Evolutionary conservation across 2,113 vertebrate species (phyloP).

Genomic region (Ceyx margarethae): DNA sequence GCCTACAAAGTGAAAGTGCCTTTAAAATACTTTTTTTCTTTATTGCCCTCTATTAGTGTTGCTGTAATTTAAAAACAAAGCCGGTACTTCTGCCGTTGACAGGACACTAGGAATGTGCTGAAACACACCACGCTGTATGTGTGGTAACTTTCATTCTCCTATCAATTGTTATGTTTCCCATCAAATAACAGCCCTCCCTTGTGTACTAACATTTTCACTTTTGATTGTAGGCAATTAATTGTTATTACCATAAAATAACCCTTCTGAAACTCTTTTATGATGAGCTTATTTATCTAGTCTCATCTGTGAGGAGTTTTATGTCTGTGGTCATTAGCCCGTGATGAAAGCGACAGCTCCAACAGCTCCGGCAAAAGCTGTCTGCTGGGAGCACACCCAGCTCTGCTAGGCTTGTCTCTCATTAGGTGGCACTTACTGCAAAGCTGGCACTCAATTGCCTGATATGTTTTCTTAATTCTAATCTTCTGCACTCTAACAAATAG

Average conservation of each 20-base stretch:
- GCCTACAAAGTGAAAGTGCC: neutral
- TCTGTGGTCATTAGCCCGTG: neutral
- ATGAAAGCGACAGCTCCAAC: slow-evolving; percentile 40
- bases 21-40: slow-evolving; percentile 33
- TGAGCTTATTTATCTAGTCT: slow-evolving; percentile 56
- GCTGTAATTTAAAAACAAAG: slow-evolving; percentile 36
- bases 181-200: slow-evolving; percentile 25
- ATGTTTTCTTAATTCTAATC: slow-evolving; percentile 62
- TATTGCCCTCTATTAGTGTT: slow-evolving; percentile 10
- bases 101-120: neutral
- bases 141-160: slow-evolving; percentile 21
- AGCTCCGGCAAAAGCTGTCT: slow-evolving; percentile 41
- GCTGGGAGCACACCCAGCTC: slow-evolving; percentile 39
- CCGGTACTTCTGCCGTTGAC: slow-evolving; percentile 1
- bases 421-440: slow-evolving; percentile 62
- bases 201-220: slow-evolving; percentile 35
- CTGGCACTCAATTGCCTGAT: slow-evolving; percentile 20
- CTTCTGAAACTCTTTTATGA: slow-evolving; percentile 35
- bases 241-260: slow-evolving; percentile 49
- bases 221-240: slow-evolving; percentile 48
- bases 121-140: neutral
- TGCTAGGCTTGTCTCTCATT: slow-evolving; percentile 62
- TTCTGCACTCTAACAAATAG: slow-evolving; percentile 42
- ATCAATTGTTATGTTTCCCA: slow-evolving; percentile 31
- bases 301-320: neutral